Evolutionary conservation across 2,797 vertebrate genomes (phyloP).

Genomic region (Danio tinwini): DNA sequence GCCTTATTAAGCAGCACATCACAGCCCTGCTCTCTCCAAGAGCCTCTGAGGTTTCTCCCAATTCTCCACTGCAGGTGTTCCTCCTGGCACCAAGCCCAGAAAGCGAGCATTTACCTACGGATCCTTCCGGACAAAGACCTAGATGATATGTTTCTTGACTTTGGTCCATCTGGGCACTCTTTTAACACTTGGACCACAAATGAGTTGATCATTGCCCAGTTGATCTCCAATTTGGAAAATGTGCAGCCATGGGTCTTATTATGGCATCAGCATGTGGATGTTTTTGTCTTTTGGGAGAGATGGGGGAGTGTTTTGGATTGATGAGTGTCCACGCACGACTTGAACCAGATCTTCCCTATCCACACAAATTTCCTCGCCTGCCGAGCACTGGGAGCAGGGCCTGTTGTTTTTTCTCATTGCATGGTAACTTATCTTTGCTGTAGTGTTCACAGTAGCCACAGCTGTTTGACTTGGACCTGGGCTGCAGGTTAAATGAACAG

Average conservation of each 20-base stretch:
- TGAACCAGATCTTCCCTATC: conserved; percentile 53
- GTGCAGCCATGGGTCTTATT: conserved; percentile 51
- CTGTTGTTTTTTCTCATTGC: conserved; percentile 45
- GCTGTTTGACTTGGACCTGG: conserved; percentile 48
- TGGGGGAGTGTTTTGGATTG: conserved; percentile 53
- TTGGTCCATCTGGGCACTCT: conserved; percentile 23
- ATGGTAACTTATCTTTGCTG: conserved; percentile 52
- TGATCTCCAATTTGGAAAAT: conserved; percentile 53
- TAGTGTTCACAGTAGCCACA: conserved; percentile 55
- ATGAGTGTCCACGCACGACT: conserved; percentile 47
- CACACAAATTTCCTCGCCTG: conserved; percentile 48
- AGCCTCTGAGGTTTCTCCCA: conserved; percentile 13
- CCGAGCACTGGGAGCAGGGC: conserved; percentile 28
- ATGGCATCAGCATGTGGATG: conserved; percentile 47
- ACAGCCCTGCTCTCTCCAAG: conserved; percentile 30
- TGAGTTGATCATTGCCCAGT: conserved; percentile 39
- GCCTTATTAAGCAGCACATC: conserved; percentile 53
- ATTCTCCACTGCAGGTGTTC: conserved; percentile 58
- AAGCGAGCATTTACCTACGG: conserved; percentile 12
- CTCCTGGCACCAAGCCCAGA: conserved; percentile 49
- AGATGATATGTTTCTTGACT: conserved; percentile 30
- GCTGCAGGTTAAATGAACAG: conserved; percentile 43
- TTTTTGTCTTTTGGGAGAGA: conserved; percentile 54
- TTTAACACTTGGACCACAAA: conserved; percentile 39
- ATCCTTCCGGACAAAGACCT: conserved; percentile 43